Conservation (phyloP, 1,140 invertebrate species). For the Agraylea sexmaculata region DNA sequence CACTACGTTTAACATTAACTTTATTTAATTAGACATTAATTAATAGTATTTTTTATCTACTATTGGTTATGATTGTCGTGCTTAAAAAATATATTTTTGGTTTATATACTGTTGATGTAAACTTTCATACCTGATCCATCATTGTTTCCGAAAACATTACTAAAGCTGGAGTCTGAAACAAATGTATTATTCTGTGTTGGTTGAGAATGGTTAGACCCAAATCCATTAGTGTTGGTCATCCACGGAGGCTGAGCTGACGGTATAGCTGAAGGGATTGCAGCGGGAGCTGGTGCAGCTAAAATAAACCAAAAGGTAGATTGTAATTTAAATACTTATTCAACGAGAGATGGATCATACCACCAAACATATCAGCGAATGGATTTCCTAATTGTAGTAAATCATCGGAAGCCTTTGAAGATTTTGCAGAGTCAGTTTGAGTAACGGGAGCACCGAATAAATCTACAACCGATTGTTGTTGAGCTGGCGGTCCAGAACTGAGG, state of each 20-base stretch:
- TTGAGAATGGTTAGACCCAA: conserved; percentile 36
- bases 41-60: no score
- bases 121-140: conserved; percentile 50
- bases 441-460: conserved; percentile 61
- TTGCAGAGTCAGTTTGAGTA: conserved; percentile 24
- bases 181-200: conserved; percentile 57
- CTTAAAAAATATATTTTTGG: no score
- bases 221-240: conserved; percentile 37
- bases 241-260: conserved; percentile 20
- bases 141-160: conserved; percentile 69
- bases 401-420: conserved; percentile 63
- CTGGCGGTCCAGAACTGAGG: conserved; percentile 49
- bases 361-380: conserved; percentile 84
- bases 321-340: background rate
- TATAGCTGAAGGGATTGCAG: conserved; percentile 20
- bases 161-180: conserved; percentile 75
- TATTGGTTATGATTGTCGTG: no score
- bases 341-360: conserved; percentile 25
- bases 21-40: no score
- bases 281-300: conserved; percentile 12
- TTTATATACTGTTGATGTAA: no score
- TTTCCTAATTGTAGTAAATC: conserved; percentile 81
- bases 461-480: conserved; percentile 55
- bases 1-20: no score
- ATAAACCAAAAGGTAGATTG: conserved; percentile 2